Evolutionary conservation across 2,797 vertebrate species (phyloP), one percentile per base, ranked within the genome.

Genomic region (Cygnus olor): DNA sequence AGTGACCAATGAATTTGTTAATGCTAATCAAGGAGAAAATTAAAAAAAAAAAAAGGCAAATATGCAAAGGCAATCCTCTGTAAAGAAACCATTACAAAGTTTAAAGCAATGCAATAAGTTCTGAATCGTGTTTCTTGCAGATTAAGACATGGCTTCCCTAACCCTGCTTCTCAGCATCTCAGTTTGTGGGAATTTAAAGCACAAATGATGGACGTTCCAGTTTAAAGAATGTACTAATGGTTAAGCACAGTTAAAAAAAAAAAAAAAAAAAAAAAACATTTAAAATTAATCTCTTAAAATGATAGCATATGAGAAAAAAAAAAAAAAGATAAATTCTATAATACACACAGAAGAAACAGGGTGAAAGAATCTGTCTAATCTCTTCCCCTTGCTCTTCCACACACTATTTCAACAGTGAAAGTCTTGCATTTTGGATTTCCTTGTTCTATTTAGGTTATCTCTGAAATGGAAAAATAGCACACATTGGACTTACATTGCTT

Each of bases 391-490:
- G 38, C 12, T 66, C 58, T 47, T 58, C 21, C 28, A 87, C 47
- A 9, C 19, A 70, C 18, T 65, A 34, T 34, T 70, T 7, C 36
- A 69, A 68, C 38, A 94, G 80, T 30, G 15, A 42, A 82, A 93
- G 22, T 28, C 61, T 66, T 66, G 60, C 13, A 68, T 83, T 80
- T 42, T 80, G 63, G 34, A 85, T 92, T 92, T 93, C 11, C 66
- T 92, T 93, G 25, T 76, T 91, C 90, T 77, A 79, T 38, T 86
- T 86, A 73, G 40, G 51, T 87, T 91, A 87, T 83, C 82, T 78
- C 78, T 93, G 70, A 84, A 93, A 94, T 36, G 64, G 58, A 69
- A 94, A 83, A 88, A 32, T 49, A 84, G 19, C 57, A 84, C 51
- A 72, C 42, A 25, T 24, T 85, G 53, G 85, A 73, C 14, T 87